A percentile compares a stretch with the other conserved stretches of the same genome.
phyloP scores from a whole-genome alignment of 2,888 invertebrate genomes.

The Lacanobia oleracea region DNA sequence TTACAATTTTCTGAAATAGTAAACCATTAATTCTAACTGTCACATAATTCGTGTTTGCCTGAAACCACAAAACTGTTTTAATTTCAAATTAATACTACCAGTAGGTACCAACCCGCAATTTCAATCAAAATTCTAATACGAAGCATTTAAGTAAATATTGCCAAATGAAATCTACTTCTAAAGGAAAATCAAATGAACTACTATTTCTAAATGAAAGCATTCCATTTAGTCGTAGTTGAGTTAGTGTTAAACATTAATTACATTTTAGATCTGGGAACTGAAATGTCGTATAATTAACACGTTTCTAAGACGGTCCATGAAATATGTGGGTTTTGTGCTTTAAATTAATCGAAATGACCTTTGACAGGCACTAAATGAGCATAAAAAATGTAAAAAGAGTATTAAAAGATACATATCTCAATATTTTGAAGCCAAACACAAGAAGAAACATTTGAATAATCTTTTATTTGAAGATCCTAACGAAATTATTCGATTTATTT shows the following conservation, averaged over 20 bases:
- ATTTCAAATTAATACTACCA: slow-evolving; percentile 2
- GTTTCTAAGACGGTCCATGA: slow-evolving; percentile 6
- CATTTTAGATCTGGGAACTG: slow-evolving; percentile 19
- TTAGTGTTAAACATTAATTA: slow-evolving; percentile 53
- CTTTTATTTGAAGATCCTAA: too few relatives aligned
- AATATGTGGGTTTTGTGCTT: slow-evolving; percentile 15
- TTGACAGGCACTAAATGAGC: background rate
- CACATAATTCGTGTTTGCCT: background rate
- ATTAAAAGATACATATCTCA: too few relatives aligned
- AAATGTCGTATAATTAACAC: slow-evolving; percentile 41
- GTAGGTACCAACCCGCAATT: background rate
- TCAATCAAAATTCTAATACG: slow-evolving; percentile 13
- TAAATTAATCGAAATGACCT: too few relatives aligned
- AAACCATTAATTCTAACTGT: slow-evolving; percentile 1
- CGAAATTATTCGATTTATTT: too few relatives aligned
- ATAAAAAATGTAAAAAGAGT: too few relatives aligned
- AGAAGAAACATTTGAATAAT: too few relatives aligned
- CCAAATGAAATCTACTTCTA: slow-evolving; percentile 4
- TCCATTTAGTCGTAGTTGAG: slow-evolving; percentile 14
- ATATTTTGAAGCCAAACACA: too few relatives aligned
- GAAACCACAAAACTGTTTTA: background rate
- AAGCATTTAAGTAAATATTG: slow-evolving; percentile 7
- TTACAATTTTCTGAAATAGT: background rate
- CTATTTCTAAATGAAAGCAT: slow-evolving; percentile 29
- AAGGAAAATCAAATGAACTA: slow-evolving; percentile 30